Conservation (phyloP, 2,113 vertebrate species). For the Perognathus longimembris region DNA sequence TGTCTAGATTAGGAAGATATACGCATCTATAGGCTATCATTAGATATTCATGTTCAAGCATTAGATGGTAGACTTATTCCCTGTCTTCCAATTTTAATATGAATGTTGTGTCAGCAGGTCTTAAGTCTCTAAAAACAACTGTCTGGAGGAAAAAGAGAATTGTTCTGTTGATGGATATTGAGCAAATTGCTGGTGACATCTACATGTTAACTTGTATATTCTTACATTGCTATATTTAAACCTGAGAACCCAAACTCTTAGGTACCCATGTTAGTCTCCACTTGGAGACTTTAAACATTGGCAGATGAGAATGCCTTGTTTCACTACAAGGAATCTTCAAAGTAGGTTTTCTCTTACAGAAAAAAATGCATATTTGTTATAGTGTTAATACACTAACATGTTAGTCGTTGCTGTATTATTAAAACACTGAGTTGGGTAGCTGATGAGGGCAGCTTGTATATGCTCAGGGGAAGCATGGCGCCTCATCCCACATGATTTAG, state of each 20-base stretch:
- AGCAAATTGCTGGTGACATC: not conserved
- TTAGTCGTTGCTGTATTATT: not conserved
- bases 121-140: not conserved
- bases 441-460: too few relatives aligned
- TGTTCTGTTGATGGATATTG: not conserved
- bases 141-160: not conserved
- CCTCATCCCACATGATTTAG: not conserved
- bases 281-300: slow-evolving; percentile 10
- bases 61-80: too few relatives aligned
- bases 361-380: not conserved
- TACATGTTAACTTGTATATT: not conserved
- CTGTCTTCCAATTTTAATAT: not conserved
- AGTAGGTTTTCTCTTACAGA: not conserved
- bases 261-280: not conserved
- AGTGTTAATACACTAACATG: not conserved
- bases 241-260: not conserved
- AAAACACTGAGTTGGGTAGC: not conserved
- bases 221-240: not conserved
- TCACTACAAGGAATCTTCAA: not conserved
- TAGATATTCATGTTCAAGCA: too few relatives aligned
- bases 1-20: too few relatives aligned
- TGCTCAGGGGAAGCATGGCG: too few relatives aligned
- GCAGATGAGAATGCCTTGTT: not conserved
- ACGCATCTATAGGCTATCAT: too few relatives aligned
- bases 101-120: not conserved